phyloP scores from a whole-genome alignment of 2,113 vertebrate genomes.

The Loxodonta africana region DNA sequence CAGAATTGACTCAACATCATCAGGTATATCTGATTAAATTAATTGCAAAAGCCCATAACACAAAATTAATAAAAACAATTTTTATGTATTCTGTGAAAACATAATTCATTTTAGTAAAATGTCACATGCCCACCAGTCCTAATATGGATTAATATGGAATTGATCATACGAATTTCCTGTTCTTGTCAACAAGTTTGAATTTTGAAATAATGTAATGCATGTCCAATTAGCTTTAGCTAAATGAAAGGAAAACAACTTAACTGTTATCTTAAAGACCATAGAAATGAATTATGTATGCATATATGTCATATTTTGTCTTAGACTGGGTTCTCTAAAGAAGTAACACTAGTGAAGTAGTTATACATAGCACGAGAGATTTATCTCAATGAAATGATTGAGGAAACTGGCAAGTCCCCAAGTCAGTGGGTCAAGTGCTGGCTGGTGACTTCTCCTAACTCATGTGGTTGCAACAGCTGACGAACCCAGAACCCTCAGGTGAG shows the following conservation, averaged over 20 bases:
- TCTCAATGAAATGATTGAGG: too few species aligned
- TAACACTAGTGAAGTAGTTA: too few species aligned
- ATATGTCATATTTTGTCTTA: background rate
- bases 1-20: too few species aligned
- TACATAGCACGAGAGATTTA: too few species aligned
- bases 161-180: constrained; percentile 19
- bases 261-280: constrained; percentile 9
- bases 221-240: constrained; percentile 62
- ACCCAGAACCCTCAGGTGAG: too few species aligned
- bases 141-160: constrained; percentile 70
- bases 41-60: constrained; percentile 30
- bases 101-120: constrained; percentile 51
- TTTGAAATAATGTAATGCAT: constrained; percentile 45
- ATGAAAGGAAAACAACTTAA: constrained; percentile 59
- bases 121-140: constrained; percentile 14
- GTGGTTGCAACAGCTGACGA: too few species aligned
- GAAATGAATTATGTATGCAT: background rate
- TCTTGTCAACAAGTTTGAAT: constrained; percentile 68
- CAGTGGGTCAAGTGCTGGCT: too few species aligned
- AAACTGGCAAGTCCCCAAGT: too few species aligned
- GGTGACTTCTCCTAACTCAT: too few species aligned
- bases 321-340: too few species aligned
- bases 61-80: constrained; percentile 34
- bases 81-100: background rate
- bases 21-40: constrained; percentile 47